Evolutionary conservation across 1,140 invertebrate genomes (phyloP).

Genomic region (Glossosoma conforme): DNA sequence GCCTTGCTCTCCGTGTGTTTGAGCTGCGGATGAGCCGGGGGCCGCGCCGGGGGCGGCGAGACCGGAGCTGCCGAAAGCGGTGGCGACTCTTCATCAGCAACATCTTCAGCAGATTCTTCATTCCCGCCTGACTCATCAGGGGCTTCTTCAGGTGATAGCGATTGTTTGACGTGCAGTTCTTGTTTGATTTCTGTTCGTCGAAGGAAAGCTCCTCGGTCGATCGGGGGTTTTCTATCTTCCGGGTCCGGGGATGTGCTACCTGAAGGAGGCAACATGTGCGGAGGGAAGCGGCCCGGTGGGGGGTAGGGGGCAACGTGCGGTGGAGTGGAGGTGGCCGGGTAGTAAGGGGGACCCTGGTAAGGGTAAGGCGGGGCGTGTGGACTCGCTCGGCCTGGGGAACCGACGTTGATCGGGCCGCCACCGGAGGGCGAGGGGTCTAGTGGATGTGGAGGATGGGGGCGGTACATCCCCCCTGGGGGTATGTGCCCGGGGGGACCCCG

Average conservation of each 20-base stretch:
- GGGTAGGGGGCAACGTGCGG: slow-evolving; percentile 19
- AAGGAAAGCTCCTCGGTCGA: slow-evolving; percentile 10
- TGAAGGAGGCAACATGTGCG: slow-evolving; percentile 8
- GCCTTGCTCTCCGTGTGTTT: slow-evolving; percentile 41
- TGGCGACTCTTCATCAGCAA: slow-evolving; percentile 34
- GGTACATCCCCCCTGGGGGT: slow-evolving; percentile 36
- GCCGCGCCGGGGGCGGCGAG: slow-evolving; percentile 14
- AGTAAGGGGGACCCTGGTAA: slow-evolving; percentile 25
- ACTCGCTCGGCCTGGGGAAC: slow-evolving; percentile 20
- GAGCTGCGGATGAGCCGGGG: slow-evolving; percentile 19
- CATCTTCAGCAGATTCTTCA: slow-evolving; percentile 40
- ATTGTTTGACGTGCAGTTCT: slow-evolving; percentile 20
- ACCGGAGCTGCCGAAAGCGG: slow-evolving; percentile 26
- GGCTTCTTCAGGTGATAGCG: slow-evolving; percentile 26
- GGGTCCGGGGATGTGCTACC: background rate
- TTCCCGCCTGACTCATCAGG: slow-evolving; percentile 40
- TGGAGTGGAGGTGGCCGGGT: slow-evolving; percentile 23
- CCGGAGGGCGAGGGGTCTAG: slow-evolving; percentile 53
- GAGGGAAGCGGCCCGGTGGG: slow-evolving; percentile 25
- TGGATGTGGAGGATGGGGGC: slow-evolving; percentile 44
- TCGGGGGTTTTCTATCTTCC: background rate
- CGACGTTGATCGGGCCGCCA: slow-evolving; percentile 43
- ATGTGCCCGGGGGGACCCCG: slow-evolving; percentile 20
- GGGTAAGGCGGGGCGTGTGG: slow-evolving; percentile 22
- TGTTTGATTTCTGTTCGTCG: slow-evolving; percentile 18